Base-by-base conservation (phyloP, 2,888 invertebrate species). In the Spatulosminthurus flaviceps region DNA sequence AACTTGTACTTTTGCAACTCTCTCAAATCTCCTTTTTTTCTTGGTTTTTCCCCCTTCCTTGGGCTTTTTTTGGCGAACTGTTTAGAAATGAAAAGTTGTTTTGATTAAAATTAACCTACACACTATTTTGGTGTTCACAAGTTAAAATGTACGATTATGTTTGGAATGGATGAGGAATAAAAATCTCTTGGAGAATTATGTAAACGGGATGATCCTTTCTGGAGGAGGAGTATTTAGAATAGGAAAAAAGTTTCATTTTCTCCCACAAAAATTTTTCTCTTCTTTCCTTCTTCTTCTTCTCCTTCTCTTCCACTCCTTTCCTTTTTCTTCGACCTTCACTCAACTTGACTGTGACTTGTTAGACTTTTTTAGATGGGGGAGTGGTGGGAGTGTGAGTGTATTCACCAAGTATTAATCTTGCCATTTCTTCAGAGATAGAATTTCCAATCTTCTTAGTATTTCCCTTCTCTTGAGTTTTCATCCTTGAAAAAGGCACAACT, bases 371-470 rank as follows among this genome's bases (percentile, higher is more conserved):
- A 24, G 26, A 28, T 26, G 19, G 28, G n/a, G 28, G n/a, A n/a
- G n/a, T n/a, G n/a, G n/a, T n/a, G n/a, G 1, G 19, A 67, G n/a
- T 67, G 67, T 4, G 28, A 24, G 28, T 26, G 67, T 28, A 26
- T 26, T 26, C 29, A 41, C 41, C 22, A 28, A 64, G 75, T 64
- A 75, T 75, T 66, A 75, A 75, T 75, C 75, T 75, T 75, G 21
- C 64, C 64, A 64, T 75, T 75, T 75, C 64, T 4, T 41, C 11
- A 29, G 13, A 69, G 69, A 29, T 69, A 29, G 11, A 51, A 16
- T 51, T 1, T n/a, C 43, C 43, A 24, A 24, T 43, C 42, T 72
- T 41, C n/a, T n/a, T n/a, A n/a, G n/a, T n/a, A n/a, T n/a, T n/a
- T n/a, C n/a, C n/a, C n/a, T n/a, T n/a, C n/a, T n/a, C n/a, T n/a